Percentiles rank a stretch among this genome's conserved stretches.
Evolutionary conservation across 2,797 vertebrate genomes (phyloP).

Genomic region (Meriones psammophilus): DNA sequence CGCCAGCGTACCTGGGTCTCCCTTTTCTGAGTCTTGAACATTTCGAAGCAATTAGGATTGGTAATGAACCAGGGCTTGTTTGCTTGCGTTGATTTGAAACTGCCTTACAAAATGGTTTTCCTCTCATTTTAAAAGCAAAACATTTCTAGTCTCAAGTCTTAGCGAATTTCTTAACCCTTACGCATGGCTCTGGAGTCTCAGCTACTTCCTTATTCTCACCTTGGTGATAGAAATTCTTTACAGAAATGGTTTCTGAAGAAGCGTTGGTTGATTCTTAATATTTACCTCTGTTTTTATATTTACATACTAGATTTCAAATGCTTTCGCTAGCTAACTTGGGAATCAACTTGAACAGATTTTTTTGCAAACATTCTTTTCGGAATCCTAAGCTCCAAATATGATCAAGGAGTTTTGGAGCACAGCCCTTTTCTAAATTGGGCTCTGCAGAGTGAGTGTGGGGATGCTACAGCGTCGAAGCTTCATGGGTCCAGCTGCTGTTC

Average conservation of each 20-base stretch:
- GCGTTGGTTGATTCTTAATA: constrained; percentile 14
- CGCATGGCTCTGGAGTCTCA: constrained; percentile 1
- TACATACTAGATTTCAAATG: constrained; percentile 30
- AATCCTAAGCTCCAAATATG: constrained; percentile 30
- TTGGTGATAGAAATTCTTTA: constrained; percentile 38
- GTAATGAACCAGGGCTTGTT: not conserved
- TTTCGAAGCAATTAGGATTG: constrained; percentile 47
- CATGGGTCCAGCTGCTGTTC: not conserved
- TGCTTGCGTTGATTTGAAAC: not conserved
- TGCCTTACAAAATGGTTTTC: constrained; percentile 5
- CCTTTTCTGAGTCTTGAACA: not conserved
- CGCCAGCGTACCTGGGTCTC: not conserved
- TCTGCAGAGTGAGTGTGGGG: not conserved
- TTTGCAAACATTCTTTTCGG: not conserved
- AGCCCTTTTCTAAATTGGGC: constrained; percentile 34
- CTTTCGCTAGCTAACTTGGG: constrained; percentile 14
- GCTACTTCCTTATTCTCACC: not conserved
- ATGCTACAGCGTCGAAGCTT: constrained; percentile 1
- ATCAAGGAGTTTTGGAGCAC: not conserved
- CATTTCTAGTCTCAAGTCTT: constrained; percentile 27
- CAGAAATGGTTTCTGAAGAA: constrained; percentile 10
- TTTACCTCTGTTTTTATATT: constrained; percentile 4
- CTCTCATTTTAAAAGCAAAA: constrained; percentile 7
- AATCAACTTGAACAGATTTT: constrained; percentile 42
- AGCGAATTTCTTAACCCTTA: constrained; percentile 12